Percentiles rank a stretch among this genome's conserved stretches.
Evolutionary conservation across 2,113 vertebrate species (phyloP).

Genomic region (Pungitius pungitius): DNA sequence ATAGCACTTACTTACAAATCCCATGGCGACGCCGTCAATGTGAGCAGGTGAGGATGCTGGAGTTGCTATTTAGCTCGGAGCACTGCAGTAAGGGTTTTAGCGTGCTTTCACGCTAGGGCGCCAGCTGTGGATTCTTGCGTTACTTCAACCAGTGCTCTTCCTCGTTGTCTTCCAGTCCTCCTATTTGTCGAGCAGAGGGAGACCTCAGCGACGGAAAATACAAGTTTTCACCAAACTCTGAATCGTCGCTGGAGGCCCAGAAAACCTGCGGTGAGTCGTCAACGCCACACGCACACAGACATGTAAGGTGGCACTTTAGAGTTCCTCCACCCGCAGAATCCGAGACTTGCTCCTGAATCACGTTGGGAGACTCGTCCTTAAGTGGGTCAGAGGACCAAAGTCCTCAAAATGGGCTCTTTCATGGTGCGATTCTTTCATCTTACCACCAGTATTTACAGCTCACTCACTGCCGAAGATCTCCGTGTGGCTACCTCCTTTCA

Average conservation of each 20-base stretch:
- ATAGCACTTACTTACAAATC: not conserved
- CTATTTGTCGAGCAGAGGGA: slow-evolving; percentile 85
- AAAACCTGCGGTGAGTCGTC: slow-evolving; percentile 85
- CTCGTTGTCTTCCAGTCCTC: slow-evolving; percentile 72
- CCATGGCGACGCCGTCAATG: not conserved
- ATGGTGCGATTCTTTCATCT: slow-evolving; percentile 66
- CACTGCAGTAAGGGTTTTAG: not conserved
- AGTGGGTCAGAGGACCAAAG: slow-evolving; percentile 59
- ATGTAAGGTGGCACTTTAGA: not conserved
- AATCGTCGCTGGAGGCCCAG: slow-evolving; percentile 84
- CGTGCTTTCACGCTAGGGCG: not conserved
- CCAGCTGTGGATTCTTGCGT: not conserved
- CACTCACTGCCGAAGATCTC: slow-evolving; percentile 12
- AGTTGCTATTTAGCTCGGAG: not conserved
- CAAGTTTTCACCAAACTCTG: slow-evolving; percentile 87
- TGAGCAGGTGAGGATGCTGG: not conserved
- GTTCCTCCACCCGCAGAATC: not conserved
- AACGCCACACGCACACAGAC: slow-evolving; percentile 7
- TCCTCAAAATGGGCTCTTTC: slow-evolving; percentile 55
- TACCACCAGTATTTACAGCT: slow-evolving; percentile 53
- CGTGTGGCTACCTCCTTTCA: slow-evolving; percentile 45
- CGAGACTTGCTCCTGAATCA: slow-evolving; percentile 23
- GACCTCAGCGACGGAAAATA: slow-evolving; percentile 83
- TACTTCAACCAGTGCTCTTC: not conserved
- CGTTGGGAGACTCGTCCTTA: slow-evolving; percentile 35